Evolutionary conservation across 1,140 invertebrate genomes (phyloP).

Genomic region (Bradysia coprophila): DNA sequence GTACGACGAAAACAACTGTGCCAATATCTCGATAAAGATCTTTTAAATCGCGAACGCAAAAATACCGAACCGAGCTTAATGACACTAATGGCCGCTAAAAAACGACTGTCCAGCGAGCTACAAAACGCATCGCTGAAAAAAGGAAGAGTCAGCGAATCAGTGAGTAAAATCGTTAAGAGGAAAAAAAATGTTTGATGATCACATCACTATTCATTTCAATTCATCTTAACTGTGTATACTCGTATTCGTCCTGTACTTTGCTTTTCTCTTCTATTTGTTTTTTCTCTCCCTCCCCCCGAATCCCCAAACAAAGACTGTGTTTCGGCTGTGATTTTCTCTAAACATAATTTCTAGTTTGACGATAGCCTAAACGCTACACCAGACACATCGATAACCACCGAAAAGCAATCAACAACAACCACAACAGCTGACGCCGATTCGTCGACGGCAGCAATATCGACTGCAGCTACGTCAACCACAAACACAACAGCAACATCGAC

Average conservation of each 20-base stretch:
- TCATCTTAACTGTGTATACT: no score
- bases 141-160: conserved; percentile 16
- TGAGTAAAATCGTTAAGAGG: conserved; percentile 5
- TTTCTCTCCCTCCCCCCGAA: no score
- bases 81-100: neutral
- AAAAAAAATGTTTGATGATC: neutral
- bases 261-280: no score
- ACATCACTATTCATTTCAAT: neutral
- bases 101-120: neutral
- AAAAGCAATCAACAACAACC: conserved; percentile 9
- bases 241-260: no score
- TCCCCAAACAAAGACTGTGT: no score
- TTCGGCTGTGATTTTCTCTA: no score
- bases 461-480: neutral
- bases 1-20: conserved; percentile 55
- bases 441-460: conserved; percentile 10
- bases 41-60: neutral
- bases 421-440: neutral
- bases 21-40: conserved; percentile 36
- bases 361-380: neutral
- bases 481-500: conserved; percentile 8
- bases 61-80: neutral
- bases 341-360: neutral
- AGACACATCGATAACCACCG: neutral
- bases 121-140: neutral